These are phyloP conservation scores for Lepus americanus DNA, from an alignment of 2,113 vertebrate genomes.

Conservation along the genomic window DNA sequence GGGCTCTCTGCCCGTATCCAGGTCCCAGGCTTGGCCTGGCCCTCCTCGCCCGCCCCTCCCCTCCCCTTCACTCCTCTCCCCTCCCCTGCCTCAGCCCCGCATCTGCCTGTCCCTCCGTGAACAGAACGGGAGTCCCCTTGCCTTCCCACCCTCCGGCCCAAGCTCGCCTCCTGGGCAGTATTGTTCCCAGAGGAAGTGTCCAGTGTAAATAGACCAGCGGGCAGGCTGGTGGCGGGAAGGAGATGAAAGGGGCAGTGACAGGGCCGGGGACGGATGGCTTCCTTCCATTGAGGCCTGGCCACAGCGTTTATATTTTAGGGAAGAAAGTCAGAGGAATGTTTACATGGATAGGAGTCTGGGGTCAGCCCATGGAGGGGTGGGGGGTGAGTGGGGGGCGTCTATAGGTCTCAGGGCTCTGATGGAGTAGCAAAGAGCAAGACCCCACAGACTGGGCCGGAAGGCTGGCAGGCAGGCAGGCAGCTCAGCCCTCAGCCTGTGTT, in stretches of 20 bases:
- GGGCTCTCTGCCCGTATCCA: not conserved
- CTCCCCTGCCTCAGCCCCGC: not conserved
- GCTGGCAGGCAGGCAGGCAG: accelerated
- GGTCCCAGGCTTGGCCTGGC: not conserved
- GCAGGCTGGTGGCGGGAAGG: slow-evolving; percentile 90
- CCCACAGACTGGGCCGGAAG: not conserved
- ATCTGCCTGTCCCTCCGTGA: not conserved
- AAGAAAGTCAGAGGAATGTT: slow-evolving; percentile 90
- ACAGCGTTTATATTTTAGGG: slow-evolving; percentile 88
- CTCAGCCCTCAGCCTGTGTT: not conserved
- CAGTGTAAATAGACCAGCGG: slow-evolving; percentile 95
- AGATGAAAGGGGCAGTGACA: slow-evolving; percentile 91
- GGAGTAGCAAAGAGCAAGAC: not conserved
- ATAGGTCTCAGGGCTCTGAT: not conserved
- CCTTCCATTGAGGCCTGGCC: slow-evolving; percentile 91
- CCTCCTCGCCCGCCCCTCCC: not conserved
- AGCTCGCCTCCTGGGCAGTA: slow-evolving; percentile 90
- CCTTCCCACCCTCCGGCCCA: slow-evolving; percentile 53
- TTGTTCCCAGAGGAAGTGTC: slow-evolving; percentile 97
- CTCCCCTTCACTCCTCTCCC: not conserved
- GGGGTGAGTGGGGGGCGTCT: not conserved
- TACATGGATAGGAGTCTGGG: slow-evolving; percentile 88
- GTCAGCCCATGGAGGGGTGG: slow-evolving; percentile 52
- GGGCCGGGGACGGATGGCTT: slow-evolving; percentile 91
- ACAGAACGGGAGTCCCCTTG: not conserved